Conservation (phyloP, 2,888 invertebrate genomes). For the Fissipunctia ypsillon region DNA sequence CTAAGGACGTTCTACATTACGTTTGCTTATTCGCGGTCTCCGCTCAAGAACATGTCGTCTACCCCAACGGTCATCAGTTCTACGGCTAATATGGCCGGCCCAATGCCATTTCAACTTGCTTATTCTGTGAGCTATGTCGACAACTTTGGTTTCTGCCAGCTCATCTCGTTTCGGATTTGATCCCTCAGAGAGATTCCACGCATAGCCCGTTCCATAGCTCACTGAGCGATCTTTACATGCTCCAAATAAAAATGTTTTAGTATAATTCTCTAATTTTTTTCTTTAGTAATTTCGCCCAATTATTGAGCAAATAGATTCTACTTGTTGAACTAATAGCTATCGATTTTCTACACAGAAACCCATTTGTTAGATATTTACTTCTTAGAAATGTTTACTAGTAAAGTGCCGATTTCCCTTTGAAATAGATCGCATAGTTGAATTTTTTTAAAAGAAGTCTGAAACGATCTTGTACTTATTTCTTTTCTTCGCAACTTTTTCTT, state of each 20-base stretch:
- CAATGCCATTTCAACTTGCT: too few species aligned
- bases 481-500: neutral
- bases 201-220: neutral
- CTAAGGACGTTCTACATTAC: too few species aligned
- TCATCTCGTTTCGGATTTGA: neutral
- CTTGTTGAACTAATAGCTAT: constrained; percentile 24
- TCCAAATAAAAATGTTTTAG: neutral
- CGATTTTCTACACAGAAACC: constrained; percentile 4
- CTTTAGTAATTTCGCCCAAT: constrained; percentile 5
- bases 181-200: neutral
- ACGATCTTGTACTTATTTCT: neutral
- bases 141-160: too few species aligned
- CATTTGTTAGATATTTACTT: constrained; percentile 21
- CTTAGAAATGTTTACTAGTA: constrained; percentile 19
- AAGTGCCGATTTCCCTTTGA: constrained; percentile 12
- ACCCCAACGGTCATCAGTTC: too few species aligned
- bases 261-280: neutral
- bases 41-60: too few species aligned
- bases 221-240: neutral
- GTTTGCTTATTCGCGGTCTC: too few species aligned
- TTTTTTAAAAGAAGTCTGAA: neutral
- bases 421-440: constrained; percentile 15
- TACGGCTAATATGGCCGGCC: too few species aligned
- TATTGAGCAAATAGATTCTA: constrained; percentile 20
- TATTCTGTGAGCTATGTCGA: neutral